phyloP scores from a whole-genome alignment of 2,888 invertebrate genomes.

The Cylloceria caligata region DNA sequence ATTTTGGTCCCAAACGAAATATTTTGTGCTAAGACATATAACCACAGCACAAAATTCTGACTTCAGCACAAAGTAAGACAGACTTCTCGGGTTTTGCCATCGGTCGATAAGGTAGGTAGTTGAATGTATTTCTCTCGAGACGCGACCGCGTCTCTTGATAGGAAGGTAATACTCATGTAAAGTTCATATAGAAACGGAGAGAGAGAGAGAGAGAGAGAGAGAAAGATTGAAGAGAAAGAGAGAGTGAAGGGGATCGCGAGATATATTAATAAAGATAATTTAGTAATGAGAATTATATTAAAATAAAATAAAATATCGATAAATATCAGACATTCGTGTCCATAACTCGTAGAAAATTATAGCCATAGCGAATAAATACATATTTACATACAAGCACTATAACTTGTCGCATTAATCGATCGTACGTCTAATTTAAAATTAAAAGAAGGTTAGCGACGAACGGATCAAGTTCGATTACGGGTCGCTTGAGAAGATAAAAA shows the following conservation, averaged over 20 bases:
- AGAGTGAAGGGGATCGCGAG: slow-evolving; percentile 17
- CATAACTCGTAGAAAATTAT: slow-evolving; percentile 52
- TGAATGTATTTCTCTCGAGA: no score
- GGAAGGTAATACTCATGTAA: slow-evolving; percentile 58
- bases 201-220: slow-evolving; percentile 27
- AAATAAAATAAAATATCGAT: slow-evolving; percentile 41
- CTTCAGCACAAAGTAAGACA: no score
- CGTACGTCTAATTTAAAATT: slow-evolving; percentile 21
- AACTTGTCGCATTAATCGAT: slow-evolving; percentile 38
- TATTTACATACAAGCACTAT: slow-evolving; percentile 60
- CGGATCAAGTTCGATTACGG: neutral
- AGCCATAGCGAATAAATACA: slow-evolving; percentile 64
- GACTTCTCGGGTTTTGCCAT: no score
- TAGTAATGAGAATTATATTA: slow-evolving; percentile 10
- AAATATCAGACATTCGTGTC: slow-evolving; percentile 37
- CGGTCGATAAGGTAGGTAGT: no score
- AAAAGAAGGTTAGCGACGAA: neutral
- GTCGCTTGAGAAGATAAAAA: slow-evolving; percentile 20
- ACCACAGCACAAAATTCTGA: no score
- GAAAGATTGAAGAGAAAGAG: slow-evolving; percentile 28
- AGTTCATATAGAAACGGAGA: slow-evolving; percentile 29
- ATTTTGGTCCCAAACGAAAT: no score
- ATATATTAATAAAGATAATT: slow-evolving; percentile 17
- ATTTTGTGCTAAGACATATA: no score
- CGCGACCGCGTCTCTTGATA: no score